phyloP scores from a whole-genome alignment of 23 tunicate genomes.

The Clavelina lepadiformis region DNA sequence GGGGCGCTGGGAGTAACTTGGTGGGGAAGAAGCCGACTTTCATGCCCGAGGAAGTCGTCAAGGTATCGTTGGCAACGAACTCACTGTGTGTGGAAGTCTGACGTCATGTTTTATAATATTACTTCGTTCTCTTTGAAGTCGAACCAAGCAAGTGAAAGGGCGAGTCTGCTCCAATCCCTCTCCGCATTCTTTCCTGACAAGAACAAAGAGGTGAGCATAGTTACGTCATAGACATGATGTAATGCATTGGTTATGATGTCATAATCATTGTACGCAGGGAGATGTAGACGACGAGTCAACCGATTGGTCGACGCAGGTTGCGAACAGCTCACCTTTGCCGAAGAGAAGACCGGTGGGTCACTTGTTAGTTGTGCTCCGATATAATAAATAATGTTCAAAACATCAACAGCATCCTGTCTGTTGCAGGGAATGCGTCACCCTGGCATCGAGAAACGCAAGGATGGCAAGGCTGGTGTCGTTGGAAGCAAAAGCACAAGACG shows the following conservation, averaged over 20 bases:
- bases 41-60: constrained; percentile 72
- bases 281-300: constrained; percentile 3
- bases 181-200: constrained; percentile 58
- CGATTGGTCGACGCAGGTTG: constrained; percentile 73
- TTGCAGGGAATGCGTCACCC: constrained; percentile 70
- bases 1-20: constrained; percentile 60
- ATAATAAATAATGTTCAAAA: not conserved
- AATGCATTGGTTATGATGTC: too few relatives aligned
- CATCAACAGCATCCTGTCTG: not conserved
- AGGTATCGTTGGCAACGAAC: constrained; percentile 44
- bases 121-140: constrained; percentile 21
- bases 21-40: constrained; percentile 79
- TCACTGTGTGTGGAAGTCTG: too few relatives aligned
- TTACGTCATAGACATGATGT: too few relatives aligned
- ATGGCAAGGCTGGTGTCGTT: constrained; percentile 22
- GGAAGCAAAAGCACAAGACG: constrained; percentile 24
- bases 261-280: too few relatives aligned
- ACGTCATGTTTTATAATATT: too few relatives aligned
- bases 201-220: constrained; percentile 36
- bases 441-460: constrained; percentile 47
- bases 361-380: not conserved
- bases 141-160: constrained; percentile 75
- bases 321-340: constrained; percentile 60
- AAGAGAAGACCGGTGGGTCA: constrained; percentile 59
- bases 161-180: constrained; percentile 52